These are phyloP conservation scores for Mugil cephalus DNA, from an alignment of 2,113 vertebrate genomes.

Conservation along the genomic window DNA sequence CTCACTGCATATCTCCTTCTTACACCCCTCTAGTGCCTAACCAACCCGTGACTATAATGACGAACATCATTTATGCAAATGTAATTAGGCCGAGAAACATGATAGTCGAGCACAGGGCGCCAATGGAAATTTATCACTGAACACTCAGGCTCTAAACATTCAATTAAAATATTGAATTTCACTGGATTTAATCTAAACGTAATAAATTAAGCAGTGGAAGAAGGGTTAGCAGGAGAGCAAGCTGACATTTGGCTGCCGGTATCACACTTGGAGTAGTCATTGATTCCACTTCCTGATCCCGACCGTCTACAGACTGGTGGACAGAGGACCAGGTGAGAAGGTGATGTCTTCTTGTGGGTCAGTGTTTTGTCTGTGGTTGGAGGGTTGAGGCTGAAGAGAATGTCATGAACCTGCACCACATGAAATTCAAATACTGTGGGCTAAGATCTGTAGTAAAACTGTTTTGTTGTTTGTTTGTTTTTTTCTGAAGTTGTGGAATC, in stretches of 20 bases:
- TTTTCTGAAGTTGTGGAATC: no score
- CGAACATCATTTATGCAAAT: conserved; percentile 99
- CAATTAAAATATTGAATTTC: conserved; percentile 99
- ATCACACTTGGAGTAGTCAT: conserved; percentile 55
- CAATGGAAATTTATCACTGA: conserved; percentile 96
- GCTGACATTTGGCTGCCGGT: conserved; percentile 59
- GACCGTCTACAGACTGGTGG: conserved; percentile 29
- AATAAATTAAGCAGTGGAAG: conserved; percentile 96
- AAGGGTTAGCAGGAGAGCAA: conserved; percentile 83
- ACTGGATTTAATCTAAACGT: conserved; percentile 96
- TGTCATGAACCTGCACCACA: background rate
- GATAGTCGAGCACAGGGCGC: conserved; percentile 90
- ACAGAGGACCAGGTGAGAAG: conserved; percentile 28
- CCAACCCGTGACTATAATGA: conserved; percentile 92
- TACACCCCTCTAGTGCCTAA: conserved; percentile 84
- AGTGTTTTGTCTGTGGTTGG: conserved; percentile 11
- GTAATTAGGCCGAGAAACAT: conserved; percentile 96
- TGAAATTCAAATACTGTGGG: background rate
- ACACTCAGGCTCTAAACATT: conserved; percentile 97
- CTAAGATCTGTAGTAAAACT: background rate
- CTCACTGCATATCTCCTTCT: conserved; percentile 39
- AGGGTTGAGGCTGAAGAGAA: conserved; percentile 4
- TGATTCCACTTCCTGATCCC: conserved; percentile 38
- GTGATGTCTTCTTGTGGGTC: conserved; percentile 30
- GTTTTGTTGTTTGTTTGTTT: background rate